Percentiles rank a stretch among this genome's conserved stretches.
phyloP scores from a whole-genome alignment of 2,113 vertebrate genomes.

The Ursus arctos region DNA sequence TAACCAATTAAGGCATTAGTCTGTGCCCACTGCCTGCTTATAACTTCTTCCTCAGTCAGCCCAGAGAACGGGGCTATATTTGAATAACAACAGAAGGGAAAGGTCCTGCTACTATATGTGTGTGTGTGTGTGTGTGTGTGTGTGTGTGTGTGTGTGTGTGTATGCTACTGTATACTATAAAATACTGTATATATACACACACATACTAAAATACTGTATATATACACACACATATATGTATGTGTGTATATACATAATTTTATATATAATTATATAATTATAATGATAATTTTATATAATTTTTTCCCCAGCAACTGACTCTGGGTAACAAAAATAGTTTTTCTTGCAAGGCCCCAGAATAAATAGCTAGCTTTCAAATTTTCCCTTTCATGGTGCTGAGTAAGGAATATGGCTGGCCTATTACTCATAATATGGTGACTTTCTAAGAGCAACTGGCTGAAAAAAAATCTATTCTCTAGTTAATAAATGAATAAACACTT shows the following conservation, averaged over 20 bases:
- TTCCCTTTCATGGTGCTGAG: neutral
- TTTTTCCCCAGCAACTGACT: neutral
- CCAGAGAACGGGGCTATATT: neutral
- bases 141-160: too few relatives aligned
- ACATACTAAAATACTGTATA: too few relatives aligned
- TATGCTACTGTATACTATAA: too few relatives aligned
- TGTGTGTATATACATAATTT: neutral
- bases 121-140: too few relatives aligned
- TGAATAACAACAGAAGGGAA: constrained; percentile 7
- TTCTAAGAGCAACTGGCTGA: neutral
- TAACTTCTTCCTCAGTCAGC: neutral
- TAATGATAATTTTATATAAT: neutral
- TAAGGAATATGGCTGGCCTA: neutral
- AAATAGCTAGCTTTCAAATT: neutral
- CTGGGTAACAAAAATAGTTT: neutral
- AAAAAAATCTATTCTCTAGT: neutral
- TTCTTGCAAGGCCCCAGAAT: neutral
- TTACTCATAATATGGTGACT: neutral
- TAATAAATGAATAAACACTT: constrained; percentile 22
- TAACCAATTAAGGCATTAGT: constrained; percentile 69
- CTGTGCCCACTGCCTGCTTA: neutral
- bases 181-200: too few relatives aligned
- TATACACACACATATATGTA: too few relatives aligned
- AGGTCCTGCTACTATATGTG: neutral
- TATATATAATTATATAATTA: neutral